phyloP scores from a whole-genome alignment of 2,113 vertebrate genomes.

The Ursus arctos region DNA sequence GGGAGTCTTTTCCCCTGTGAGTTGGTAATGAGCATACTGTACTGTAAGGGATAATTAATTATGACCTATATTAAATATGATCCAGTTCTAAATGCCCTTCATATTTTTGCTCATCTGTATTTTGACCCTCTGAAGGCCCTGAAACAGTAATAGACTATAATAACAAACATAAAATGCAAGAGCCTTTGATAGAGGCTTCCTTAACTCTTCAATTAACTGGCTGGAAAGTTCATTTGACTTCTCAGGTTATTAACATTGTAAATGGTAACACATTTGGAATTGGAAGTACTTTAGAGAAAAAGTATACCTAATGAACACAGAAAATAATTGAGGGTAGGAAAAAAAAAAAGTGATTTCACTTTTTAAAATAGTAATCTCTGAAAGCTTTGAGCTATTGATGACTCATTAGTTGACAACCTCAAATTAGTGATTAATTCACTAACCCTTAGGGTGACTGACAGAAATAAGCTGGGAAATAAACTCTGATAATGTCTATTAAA shows the following conservation, averaged over 20 bases:
- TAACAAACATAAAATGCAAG: slow-evolving; percentile 47
- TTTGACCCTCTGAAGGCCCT: neutral
- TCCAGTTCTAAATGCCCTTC: slow-evolving; percentile 18
- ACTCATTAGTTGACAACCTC: slow-evolving; percentile 51
- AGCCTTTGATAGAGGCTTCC: neutral
- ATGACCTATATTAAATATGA: neutral
- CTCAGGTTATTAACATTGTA: slow-evolving; percentile 38
- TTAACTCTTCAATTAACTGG: slow-evolving; percentile 43
- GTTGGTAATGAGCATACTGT: slow-evolving; percentile 61
- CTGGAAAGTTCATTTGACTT: slow-evolving; percentile 12
- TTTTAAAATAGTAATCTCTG: slow-evolving; percentile 50
- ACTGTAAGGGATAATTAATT: slow-evolving; percentile 48
- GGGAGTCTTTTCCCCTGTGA: slow-evolving; percentile 50
- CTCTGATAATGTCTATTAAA: slow-evolving; percentile 50
- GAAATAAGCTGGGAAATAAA: slow-evolving; percentile 63
- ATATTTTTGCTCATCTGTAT: slow-evolving; percentile 51
- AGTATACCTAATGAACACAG: slow-evolving; percentile 29
- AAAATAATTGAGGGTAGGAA: slow-evolving; percentile 5
- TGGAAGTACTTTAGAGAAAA: slow-evolving; percentile 56
- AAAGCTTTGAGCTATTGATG: slow-evolving; percentile 60
- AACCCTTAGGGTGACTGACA: slow-evolving; percentile 22
- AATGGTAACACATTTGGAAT: slow-evolving; percentile 42
- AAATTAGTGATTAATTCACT: slow-evolving; percentile 65
- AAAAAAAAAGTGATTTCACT: slow-evolving; percentile 33
- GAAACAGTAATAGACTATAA: neutral